Percentiles rank a stretch among this genome's conserved stretches.
These are phyloP conservation scores for Cherax quadricarinatus DNA, from an alignment of 1,140 invertebrate species.

Conservation along the genomic window DNA sequence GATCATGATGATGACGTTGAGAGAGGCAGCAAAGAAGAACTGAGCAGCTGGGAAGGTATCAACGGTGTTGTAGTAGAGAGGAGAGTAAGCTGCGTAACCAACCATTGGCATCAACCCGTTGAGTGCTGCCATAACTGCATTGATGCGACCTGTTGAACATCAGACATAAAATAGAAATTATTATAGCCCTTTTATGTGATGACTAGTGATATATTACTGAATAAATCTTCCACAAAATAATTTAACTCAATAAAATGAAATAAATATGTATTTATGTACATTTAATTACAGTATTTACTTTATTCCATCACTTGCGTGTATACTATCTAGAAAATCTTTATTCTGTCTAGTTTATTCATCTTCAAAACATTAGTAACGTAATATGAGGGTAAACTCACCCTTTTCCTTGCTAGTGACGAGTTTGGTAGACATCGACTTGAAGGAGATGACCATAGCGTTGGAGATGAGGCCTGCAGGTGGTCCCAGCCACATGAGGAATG, in stretches of 20 bases:
- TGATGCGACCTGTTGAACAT: slow-evolving; percentile 59
- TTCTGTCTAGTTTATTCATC: too few species aligned
- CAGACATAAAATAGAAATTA: too few species aligned
- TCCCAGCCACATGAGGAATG: slow-evolving; percentile 68
- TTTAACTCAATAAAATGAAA: too few species aligned
- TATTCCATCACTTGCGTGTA: too few species aligned
- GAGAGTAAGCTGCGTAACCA: slow-evolving; percentile 63
- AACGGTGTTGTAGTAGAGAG: slow-evolving; percentile 63
- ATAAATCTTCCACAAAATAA: too few species aligned
- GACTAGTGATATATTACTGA: too few species aligned
- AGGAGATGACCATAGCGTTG: slow-evolving; percentile 65
- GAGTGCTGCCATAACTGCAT: slow-evolving; percentile 56
- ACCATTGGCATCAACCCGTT: slow-evolving; percentile 68
- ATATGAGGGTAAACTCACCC: slow-evolving; percentile 16
- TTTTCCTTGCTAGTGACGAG: slow-evolving; percentile 64
- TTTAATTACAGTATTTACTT: too few species aligned
- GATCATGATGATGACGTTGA: slow-evolving; percentile 60
- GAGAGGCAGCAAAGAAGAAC: slow-evolving; percentile 63
- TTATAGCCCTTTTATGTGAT: not conserved
- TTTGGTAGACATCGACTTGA: slow-evolving; percentile 67
- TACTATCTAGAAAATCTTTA: too few species aligned
- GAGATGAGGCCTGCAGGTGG: slow-evolving; percentile 56
- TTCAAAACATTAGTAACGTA: not conserved
- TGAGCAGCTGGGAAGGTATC: slow-evolving; percentile 65
- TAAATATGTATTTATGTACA: too few species aligned